A percentile compares a stretch with the other conserved stretches of the same genome.
Evolutionary conservation across 2,113 vertebrate species (phyloP).

Genomic region (Nerophis ophidion): DNA sequence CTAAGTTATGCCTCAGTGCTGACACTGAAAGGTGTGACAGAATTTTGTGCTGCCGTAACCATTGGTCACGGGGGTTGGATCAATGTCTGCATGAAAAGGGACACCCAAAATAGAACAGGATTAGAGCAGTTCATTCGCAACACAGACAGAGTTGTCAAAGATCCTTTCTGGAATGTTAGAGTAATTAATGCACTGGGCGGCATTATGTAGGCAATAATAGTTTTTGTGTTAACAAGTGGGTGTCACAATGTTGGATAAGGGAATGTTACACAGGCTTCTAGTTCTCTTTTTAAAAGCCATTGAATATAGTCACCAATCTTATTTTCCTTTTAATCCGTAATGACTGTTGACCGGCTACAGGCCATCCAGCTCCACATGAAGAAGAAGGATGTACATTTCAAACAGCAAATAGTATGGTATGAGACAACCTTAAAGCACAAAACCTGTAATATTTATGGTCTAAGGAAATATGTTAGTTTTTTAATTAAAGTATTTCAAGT

Average conservation of each 20-base stretch:
- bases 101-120: background rate
- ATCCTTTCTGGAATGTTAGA: background rate
- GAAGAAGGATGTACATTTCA: no score
- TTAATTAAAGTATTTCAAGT: no score
- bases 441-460: no score
- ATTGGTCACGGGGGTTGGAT: background rate
- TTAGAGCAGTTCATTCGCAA: background rate
- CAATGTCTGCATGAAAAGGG: background rate
- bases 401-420: no score
- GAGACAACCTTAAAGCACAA: no score
- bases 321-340: no score
- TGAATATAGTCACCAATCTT: no score
- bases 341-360: no score
- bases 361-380: no score
- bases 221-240: background rate
- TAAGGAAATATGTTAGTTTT: no score
- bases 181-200: background rate
- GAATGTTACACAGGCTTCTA: background rate
- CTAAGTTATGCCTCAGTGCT: no score
- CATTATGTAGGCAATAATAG: background rate
- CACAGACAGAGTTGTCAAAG: background rate
- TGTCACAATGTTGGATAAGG: background rate
- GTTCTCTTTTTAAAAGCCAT: background rate
- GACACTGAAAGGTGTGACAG: background rate
- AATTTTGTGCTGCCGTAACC: background rate